These are phyloP conservation scores for Parnassius mnemosyne DNA, from an alignment of 2,888 invertebrate species.

Conservation along the genomic window DNA sequence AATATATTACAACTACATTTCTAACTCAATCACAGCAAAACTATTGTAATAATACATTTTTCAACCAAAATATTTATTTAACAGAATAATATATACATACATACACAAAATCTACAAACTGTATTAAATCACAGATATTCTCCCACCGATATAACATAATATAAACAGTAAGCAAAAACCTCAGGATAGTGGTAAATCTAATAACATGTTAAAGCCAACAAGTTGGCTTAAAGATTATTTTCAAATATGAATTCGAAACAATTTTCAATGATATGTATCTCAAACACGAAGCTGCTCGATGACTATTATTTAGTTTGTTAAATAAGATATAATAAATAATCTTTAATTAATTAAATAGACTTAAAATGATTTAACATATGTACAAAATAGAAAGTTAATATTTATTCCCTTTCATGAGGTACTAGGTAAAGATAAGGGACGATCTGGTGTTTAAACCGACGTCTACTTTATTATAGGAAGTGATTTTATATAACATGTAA, in stretches of 20 bases:
- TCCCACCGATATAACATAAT: conserved; percentile 17
- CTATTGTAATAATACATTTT: conserved; percentile 10
- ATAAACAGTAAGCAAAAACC: conserved; percentile 11
- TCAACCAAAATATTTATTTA: conserved; percentile 22
- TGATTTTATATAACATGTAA: too few species aligned
- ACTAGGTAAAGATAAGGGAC: too few species aligned
- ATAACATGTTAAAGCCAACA: conserved; percentile 18
- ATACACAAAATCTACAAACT: conserved; percentile 16
- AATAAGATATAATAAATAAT: too few species aligned
- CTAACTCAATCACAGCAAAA: conserved; percentile 24
- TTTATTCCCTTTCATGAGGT: too few species aligned
- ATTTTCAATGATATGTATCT: conserved; percentile 17
- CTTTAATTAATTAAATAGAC: too few species aligned
- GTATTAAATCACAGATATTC: conserved; percentile 26
- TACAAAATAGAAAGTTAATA: too few species aligned
- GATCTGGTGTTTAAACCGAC: too few species aligned
- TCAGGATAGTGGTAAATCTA: neutral
- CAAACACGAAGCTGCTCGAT: too few species aligned
- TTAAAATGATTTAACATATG: neutral
- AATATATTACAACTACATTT: conserved; percentile 16
- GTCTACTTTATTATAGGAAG: too few species aligned
- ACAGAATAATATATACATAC: conserved; percentile 17
- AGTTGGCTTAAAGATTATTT: too few species aligned
- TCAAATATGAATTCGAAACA: neutral
- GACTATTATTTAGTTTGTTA: too few species aligned